Evolutionary conservation across 2,797 vertebrate species (phyloP).

Genomic region (Sebastes glaucus): DNA sequence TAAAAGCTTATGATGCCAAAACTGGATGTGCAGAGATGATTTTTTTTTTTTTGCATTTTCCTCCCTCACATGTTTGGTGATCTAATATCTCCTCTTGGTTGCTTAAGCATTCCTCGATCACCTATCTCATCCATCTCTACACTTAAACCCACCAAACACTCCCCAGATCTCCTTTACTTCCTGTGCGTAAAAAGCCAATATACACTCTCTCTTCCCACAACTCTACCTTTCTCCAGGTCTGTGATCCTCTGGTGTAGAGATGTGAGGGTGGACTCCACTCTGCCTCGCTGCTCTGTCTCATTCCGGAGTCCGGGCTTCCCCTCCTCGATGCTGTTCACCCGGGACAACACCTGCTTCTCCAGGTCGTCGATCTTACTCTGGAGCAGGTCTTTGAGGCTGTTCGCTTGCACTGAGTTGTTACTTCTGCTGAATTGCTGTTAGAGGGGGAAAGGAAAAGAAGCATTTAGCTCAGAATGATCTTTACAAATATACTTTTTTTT

Average conservation of each 20-base stretch:
- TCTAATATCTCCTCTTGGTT: not conserved
- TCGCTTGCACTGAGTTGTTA: conserved; percentile 93
- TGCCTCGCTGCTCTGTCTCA: conserved; percentile 92
- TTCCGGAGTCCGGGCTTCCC: conserved; percentile 90
- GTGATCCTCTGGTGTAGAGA: conserved; percentile 96
- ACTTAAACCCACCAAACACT: not conserved
- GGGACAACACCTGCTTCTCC: conserved; percentile 95
- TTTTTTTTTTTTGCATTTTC: conserved; percentile 11
- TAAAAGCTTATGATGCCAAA: conserved; percentile 32
- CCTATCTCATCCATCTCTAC: not conserved
- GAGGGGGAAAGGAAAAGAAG: not conserved
- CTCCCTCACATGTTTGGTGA: not conserved
- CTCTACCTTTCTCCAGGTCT: conserved; percentile 95
- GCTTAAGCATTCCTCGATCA: not conserved
- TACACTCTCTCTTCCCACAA: not conserved
- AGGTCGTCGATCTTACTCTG: conserved; percentile 96
- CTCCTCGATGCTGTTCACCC: conserved; percentile 95
- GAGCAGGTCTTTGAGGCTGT: conserved; percentile 94
- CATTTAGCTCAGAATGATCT: not conserved
- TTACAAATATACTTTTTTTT: conserved; percentile 14
- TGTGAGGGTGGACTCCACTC: conserved; percentile 94
- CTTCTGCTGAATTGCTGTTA: conserved; percentile 93
- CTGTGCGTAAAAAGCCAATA: not conserved
- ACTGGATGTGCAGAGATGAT: conserved; percentile 42
- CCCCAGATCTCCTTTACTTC: not conserved